Base-by-base conservation (phyloP, 2,113 vertebrate species). In the Oplegnathus fasciatus region DNA sequence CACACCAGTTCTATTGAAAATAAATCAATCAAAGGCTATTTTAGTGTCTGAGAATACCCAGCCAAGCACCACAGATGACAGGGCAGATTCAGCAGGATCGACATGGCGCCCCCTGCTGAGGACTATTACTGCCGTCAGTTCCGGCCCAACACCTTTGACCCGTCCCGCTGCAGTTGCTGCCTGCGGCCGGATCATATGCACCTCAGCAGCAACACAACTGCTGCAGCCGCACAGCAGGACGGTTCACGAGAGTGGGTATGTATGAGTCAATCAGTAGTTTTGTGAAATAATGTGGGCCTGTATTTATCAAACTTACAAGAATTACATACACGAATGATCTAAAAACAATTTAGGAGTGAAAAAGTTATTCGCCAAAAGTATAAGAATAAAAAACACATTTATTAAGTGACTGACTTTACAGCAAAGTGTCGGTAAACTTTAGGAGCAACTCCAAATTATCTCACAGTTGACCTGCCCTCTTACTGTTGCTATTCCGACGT, bases 91-190 rank as follows among this genome's bases (percentile, higher is more conserved):
- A 40, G 55, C 65, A 44, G 54, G 48, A 72, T 54, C 44, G 14
- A 60, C 70, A 91, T 91, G 88, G 73, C 80, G 9, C 79, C 86
- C n/a, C 86, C 89, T 62, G 78, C 75, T 84, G 88, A 82, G 60
- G 92, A 95, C 82, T 76, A 20, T 44, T 94, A 94, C 73, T 94
- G 93, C 76, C 26, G 22, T 20, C 66, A 40, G 68, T 95, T 94
- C 84, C 88, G 84, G 75, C 88, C 92, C 77, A 93, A 94, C 89
- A 78, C 89, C 84, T 94, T 94, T 85, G 92, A 95, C 89, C 87
- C 89, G 5, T 90, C 91, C 40, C 90, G 92, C 42, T 95, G 94
- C 55, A 52, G 90, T 57, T 32, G 84, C 54, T 94, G 94, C 74
- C 82, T 95, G 60, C 52, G 88, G 61, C 94, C 93, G 0, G 85